Conservation (phyloP, 2,797 vertebrate species). For the Acomys russatus region DNA sequence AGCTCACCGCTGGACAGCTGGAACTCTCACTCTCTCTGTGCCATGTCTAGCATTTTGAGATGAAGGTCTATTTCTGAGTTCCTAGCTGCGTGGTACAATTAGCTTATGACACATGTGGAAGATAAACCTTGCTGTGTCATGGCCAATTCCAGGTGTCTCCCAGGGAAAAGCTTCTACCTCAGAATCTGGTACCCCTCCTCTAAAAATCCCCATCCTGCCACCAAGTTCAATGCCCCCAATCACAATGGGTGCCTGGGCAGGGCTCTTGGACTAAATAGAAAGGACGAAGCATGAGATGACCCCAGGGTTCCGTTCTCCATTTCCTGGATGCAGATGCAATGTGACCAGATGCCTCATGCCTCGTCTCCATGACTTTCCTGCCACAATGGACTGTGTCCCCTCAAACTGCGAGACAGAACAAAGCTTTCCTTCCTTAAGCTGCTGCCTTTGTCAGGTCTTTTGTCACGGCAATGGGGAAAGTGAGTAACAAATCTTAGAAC, state of each 20-base stretch:
- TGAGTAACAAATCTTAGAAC: neutral
- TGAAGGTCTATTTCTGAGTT: neutral
- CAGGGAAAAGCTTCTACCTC: no score
- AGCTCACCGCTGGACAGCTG: neutral
- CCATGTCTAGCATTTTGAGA: neutral
- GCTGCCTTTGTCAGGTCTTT: neutral
- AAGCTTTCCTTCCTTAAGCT: neutral
- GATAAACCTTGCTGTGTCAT: fast-evolving
- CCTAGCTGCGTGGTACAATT: neutral
- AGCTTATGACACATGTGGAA: neutral
- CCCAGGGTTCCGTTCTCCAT: neutral
- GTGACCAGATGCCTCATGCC: neutral
- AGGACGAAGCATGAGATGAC: neutral
- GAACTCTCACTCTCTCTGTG: no score
- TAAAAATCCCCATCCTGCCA: neutral
- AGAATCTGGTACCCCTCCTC: neutral
- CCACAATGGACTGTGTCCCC: neutral
- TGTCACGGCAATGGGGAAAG: neutral
- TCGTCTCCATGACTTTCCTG: neutral
- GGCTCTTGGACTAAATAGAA: neutral
- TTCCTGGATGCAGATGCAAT: neutral
- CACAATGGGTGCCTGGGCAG: neutral
- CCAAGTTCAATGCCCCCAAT: neutral
- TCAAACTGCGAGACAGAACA: neutral
- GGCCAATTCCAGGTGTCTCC: neutral